A percentile compares a stretch with the other conserved stretches of the same genome.
Evolutionary conservation across 1,140 invertebrate species (phyloP).

Genomic region (Ladona fulva): DNA sequence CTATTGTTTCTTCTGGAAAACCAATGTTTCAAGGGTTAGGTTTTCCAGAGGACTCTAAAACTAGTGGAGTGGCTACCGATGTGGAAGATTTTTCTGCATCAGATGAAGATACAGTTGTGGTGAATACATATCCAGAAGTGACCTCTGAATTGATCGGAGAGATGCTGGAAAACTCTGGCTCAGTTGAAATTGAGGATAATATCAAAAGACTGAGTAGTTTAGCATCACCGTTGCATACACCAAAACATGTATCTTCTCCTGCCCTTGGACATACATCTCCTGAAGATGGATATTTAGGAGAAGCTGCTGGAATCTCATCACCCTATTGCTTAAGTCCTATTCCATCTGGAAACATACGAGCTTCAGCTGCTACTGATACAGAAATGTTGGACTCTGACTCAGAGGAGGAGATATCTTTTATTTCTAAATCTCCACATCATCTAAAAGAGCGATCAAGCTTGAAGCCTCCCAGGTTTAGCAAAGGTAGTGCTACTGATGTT

Average conservation of each 20-base stretch:
- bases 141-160: constrained; percentile 1
- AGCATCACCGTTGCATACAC: constrained; percentile 21
- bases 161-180: constrained; percentile 18
- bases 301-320: background rate
- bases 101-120: constrained; percentile 11
- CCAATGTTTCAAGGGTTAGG: background rate
- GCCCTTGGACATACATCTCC: constrained; percentile 14
- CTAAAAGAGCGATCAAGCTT: constrained; percentile 12
- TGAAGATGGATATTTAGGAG: background rate
- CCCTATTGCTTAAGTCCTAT: background rate
- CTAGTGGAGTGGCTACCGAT: constrained; percentile 21
- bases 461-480: constrained; percentile 14
- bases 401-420: constrained; percentile 28
- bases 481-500: constrained; percentile 29
- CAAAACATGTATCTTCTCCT: constrained; percentile 18
- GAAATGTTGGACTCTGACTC: constrained; percentile 29
- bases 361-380: constrained; percentile 28
- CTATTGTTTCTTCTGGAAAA: background rate
- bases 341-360: constrained; percentile 18
- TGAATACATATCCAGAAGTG: background rate
- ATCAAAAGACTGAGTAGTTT: constrained; percentile 17
- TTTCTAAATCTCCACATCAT: background rate
- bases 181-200: constrained; percentile 21
- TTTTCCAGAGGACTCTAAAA: background rate
- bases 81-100: constrained; percentile 17